These are phyloP conservation scores for Ceratoteleas bidentatus DNA, from an alignment of 1,140 invertebrate species.

Conservation along the genomic window DNA sequence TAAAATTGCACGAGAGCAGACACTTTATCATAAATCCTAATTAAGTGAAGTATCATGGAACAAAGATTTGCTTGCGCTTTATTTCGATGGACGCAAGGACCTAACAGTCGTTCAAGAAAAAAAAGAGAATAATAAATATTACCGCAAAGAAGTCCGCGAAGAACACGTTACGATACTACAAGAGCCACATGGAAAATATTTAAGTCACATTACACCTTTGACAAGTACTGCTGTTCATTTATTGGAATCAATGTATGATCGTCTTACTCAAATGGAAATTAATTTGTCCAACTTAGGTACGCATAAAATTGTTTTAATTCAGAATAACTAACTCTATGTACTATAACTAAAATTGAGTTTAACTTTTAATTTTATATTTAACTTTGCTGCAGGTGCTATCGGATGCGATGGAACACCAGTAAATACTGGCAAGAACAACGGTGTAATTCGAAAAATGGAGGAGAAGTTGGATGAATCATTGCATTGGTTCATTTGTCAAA, in stretches of 20 bases:
- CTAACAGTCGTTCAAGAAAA: not conserved
- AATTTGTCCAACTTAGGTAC: constrained; percentile 10
- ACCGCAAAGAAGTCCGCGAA: not conserved
- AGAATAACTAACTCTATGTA: not conserved
- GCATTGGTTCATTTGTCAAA: constrained; percentile 24
- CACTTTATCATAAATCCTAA: too few species aligned
- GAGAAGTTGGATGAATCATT: constrained; percentile 1
- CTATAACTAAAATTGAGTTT: not conserved
- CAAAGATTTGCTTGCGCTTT: too few species aligned
- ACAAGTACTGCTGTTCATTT: not conserved
- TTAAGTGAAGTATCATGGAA: too few species aligned
- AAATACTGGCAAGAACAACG: constrained; percentile 15
- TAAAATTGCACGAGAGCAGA: constrained; percentile 11
- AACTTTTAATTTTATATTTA: not conserved
- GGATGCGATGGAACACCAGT: constrained; percentile 30
- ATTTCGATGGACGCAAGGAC: not conserved
- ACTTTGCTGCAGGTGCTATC: not conserved
- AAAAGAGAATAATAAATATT: not conserved
- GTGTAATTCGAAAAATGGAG: constrained; percentile 17
- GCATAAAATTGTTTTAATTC: not conserved
- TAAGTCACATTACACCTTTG: not conserved
- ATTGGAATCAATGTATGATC: not conserved
- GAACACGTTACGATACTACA: constrained; percentile 18
- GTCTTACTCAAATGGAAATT: not conserved
- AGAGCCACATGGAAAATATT: constrained; percentile 1